Evolutionary conservation across 2,113 vertebrate species (phyloP).

Genomic region (Desmodus rotundus): DNA sequence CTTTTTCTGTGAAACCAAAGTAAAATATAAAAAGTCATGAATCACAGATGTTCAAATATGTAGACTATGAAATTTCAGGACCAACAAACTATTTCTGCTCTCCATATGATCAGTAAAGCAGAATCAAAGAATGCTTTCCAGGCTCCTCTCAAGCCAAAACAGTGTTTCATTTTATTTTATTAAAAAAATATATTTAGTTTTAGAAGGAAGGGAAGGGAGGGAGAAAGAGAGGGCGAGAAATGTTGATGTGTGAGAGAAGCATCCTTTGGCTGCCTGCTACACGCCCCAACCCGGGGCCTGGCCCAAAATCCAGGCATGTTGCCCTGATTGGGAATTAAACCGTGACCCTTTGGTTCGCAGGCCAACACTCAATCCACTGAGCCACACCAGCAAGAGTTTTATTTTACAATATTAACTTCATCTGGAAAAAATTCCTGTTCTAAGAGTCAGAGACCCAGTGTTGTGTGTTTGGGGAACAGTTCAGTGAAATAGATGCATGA

Average conservation of each 20-base stretch:
- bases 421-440: neutral
- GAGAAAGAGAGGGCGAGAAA: too few relatives aligned
- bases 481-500: neutral
- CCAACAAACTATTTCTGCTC: neutral
- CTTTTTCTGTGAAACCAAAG: neutral
- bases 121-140: neutral
- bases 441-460: neutral
- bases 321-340: too few relatives aligned
- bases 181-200: too few relatives aligned
- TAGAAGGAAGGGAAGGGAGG: too few relatives aligned
- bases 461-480: neutral
- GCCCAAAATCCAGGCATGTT: too few relatives aligned
- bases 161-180: neutral
- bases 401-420: neutral
- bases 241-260: too few relatives aligned
- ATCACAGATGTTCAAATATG: neutral
- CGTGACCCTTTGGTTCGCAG: too few relatives aligned
- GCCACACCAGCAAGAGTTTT: too few relatives aligned
- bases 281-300: too few relatives aligned
- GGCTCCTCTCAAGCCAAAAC: neutral
- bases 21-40: neutral
- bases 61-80: neutral
- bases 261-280: too few relatives aligned
- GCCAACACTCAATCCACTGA: too few relatives aligned
- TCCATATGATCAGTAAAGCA: neutral